A percentile compares a stretch with the other conserved stretches of the same genome.
These are phyloP conservation scores for Brachionus calyciflorus DNA, from an alignment of 1,140 invertebrate species.

Conservation along the genomic window DNA sequence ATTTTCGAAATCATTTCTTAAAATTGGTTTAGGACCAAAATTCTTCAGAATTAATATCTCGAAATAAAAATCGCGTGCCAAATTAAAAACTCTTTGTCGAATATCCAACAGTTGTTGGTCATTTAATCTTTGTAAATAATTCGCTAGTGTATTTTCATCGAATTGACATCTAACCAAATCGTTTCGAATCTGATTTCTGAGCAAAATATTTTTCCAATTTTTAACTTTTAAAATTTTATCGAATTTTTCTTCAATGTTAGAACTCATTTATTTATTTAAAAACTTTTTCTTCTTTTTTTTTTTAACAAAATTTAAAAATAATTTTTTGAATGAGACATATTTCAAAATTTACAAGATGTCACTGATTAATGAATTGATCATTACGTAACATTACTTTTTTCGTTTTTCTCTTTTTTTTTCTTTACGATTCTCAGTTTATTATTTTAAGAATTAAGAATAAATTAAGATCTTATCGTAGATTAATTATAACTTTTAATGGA, in stretches of 20 bases:
- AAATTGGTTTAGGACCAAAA: not conserved
- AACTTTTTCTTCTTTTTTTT: too few relatives aligned
- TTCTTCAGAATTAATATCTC: not conserved
- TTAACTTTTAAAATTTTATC: not conserved
- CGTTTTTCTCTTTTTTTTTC: too few relatives aligned
- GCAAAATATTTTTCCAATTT: slow-evolving; percentile 13
- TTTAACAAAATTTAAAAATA: not conserved
- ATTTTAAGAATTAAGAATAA: too few relatives aligned
- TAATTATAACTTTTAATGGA: too few relatives aligned
- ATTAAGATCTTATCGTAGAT: too few relatives aligned
- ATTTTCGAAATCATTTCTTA: not conserved
- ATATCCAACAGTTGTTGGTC: not conserved
- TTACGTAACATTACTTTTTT: too few relatives aligned
- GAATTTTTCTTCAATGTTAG: slow-evolving; percentile 12
- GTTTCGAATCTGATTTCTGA: not conserved
- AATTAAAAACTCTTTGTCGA: not conserved
- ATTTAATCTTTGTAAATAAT: not conserved
- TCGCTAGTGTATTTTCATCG: not conserved
- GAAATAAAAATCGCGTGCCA: slow-evolving; percentile 7
- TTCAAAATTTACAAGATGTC: not conserved
- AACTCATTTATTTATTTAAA: slow-evolving; percentile 1
- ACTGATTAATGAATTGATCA: too few relatives aligned
- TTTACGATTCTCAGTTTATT: too few relatives aligned
- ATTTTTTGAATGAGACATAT: slow-evolving; percentile 8
- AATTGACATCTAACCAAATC: not conserved